These are phyloP conservation scores for Phortica okadai DNA, from an alignment of 2,888 invertebrate genomes.

Conservation along the genomic window DNA sequence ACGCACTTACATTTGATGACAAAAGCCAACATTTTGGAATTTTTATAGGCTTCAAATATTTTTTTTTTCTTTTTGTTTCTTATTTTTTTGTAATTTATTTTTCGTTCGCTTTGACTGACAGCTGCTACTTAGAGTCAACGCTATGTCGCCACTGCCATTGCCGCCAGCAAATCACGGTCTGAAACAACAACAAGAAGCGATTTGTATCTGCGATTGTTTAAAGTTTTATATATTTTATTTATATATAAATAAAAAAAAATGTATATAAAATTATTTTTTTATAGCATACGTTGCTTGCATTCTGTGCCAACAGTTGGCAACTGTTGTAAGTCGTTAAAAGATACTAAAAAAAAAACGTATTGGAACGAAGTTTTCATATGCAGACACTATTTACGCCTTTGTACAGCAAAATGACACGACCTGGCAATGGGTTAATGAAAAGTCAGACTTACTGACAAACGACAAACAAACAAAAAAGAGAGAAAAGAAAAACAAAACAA, in stretches of 20 bases:
- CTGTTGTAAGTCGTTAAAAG: background rate
- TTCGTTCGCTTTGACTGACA: slow-evolving; percentile 16
- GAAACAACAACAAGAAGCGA: background rate
- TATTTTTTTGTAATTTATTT: slow-evolving; percentile 1
- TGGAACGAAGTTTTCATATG: background rate
- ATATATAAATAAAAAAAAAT: background rate
- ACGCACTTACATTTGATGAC: slow-evolving; percentile 9
- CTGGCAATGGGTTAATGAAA: background rate
- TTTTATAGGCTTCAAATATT: slow-evolving; percentile 29
- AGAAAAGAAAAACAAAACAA: background rate
- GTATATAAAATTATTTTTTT: background rate
- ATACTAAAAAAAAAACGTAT: too few species aligned
- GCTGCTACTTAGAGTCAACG: slow-evolving; percentile 26
- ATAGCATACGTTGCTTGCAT: background rate
- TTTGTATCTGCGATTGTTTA: slow-evolving; percentile 7
- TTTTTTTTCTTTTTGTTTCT: background rate
- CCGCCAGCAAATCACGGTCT: background rate
- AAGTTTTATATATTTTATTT: background rate
- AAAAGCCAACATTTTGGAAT: slow-evolving; percentile 13
- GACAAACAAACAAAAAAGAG: background rate
- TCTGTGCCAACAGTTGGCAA: background rate
- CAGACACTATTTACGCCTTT: background rate
- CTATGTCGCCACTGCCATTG: background rate
- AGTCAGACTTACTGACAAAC: background rate
- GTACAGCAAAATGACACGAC: too few species aligned